These are phyloP conservation scores for Lerista edwardsae DNA, from an alignment of 2,797 vertebrate species.

Conservation along the genomic window DNA sequence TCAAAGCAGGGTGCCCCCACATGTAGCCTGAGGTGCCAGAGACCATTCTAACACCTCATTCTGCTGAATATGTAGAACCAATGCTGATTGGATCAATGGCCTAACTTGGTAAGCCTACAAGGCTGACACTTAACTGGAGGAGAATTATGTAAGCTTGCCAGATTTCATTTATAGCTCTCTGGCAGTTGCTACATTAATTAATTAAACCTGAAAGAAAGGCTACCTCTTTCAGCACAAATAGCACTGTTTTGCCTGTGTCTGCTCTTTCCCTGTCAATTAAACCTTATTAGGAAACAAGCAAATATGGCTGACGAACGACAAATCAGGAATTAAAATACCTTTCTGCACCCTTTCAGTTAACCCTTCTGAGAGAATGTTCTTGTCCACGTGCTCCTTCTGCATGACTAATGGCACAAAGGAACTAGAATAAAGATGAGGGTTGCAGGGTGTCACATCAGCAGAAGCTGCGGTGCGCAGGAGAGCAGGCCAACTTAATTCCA, in stretches of 20 bases:
- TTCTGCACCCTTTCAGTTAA: conserved; percentile 35
- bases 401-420: conserved; percentile 13
- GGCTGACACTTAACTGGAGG: neutral
- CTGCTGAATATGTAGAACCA: neutral
- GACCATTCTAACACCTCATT: neutral
- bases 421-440: conserved; percentile 20
- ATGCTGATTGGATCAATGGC: too few relatives aligned
- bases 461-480: neutral
- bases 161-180: conserved; percentile 4
- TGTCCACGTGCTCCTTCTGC: conserved; percentile 10
- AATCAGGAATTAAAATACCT: conserved; percentile 37
- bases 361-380: conserved; percentile 3
- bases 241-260: conserved; percentile 31
- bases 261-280: conserved; percentile 50
- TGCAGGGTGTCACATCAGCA: conserved; percentile 34
- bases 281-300: conserved; percentile 42
- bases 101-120: neutral
- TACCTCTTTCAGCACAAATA: neutral
- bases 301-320: conserved; percentile 43
- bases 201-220: neutral
- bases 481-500: neutral
- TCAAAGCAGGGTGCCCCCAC: neutral
- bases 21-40: neutral
- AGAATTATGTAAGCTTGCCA: neutral
- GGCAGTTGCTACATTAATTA: neutral